Percentiles rank a stretch among this genome's conserved stretches.
Conservation (phyloP, 2,888 invertebrate genomes). For the Magallana nippona region DNA sequence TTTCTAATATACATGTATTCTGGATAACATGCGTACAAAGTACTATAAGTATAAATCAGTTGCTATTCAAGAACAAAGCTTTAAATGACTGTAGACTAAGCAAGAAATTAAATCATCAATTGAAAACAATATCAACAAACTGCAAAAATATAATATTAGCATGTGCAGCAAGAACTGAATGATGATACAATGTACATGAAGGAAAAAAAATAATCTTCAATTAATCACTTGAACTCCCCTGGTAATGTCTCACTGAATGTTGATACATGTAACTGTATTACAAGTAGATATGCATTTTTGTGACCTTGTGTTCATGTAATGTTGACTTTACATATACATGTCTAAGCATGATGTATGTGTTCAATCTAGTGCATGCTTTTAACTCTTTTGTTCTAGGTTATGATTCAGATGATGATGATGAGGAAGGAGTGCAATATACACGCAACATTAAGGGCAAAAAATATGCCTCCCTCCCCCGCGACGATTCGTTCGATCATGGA, state of each 20-base stretch:
- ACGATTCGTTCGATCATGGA: constrained; percentile 69
- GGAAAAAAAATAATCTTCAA: no score
- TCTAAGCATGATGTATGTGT: constrained; percentile 40
- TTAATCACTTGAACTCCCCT: background rate
- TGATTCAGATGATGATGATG: constrained; percentile 77
- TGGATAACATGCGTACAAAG: no score
- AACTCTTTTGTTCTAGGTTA: constrained; percentile 75
- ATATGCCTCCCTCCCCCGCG: constrained; percentile 74
- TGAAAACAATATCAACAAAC: no score
- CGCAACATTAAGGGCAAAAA: constrained; percentile 74
- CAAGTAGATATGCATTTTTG: constrained; percentile 22
- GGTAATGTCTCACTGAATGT: background rate
- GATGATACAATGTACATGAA: background rate
- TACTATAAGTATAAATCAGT: no score
- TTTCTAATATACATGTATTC: no score
- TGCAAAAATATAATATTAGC: no score
- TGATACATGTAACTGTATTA: background rate
- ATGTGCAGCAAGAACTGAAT: background rate
- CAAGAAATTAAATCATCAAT: no score
- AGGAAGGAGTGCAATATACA: constrained; percentile 69
- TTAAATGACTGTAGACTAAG: no score
- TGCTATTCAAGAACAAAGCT: no score
- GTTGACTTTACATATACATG: constrained; percentile 33
- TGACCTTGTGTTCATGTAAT: constrained; percentile 34
- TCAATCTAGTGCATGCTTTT: constrained; percentile 38